Conservation (phyloP, 92 coral and sea anemone species). For the Pocillopora meandrina region DNA sequence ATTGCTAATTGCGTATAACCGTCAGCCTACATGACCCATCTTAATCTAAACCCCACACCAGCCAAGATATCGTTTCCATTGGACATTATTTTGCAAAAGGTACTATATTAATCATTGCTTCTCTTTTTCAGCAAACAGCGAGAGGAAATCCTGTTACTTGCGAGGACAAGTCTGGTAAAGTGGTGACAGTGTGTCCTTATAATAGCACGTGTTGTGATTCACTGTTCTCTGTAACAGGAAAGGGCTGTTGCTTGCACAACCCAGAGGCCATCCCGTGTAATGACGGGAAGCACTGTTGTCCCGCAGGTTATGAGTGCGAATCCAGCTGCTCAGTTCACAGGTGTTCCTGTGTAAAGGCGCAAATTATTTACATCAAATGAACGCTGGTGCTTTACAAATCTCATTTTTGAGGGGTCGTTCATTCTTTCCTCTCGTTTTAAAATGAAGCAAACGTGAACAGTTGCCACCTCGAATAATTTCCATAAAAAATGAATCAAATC, state of each 20-base stretch:
- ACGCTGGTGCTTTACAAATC: not conserved
- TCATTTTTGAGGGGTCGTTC: not conserved
- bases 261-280: slow-evolving; percentile 67
- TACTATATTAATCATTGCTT: not conserved
- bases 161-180: slow-evolving; percentile 40
- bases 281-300: slow-evolving; percentile 85
- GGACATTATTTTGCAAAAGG: too few species aligned
- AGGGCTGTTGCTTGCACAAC: slow-evolving; percentile 69
- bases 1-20: too few species aligned
- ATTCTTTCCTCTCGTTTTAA: too few species aligned
- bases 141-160: slow-evolving; percentile 28
- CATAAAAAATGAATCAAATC: too few species aligned
- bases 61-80: too few species aligned
- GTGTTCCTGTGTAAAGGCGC: slow-evolving; percentile 54
- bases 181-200: slow-evolving; percentile 70
- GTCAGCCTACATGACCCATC: too few species aligned
- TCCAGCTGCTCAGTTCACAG: slow-evolving; percentile 37
- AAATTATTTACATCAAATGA: not conserved
- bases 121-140: not conserved
- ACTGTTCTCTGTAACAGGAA: slow-evolving; percentile 54
- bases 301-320: slow-evolving; percentile 62
- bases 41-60: too few species aligned
- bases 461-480: too few species aligned
- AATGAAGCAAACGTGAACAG: too few species aligned
- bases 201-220: slow-evolving; percentile 63